Base-by-base conservation (phyloP, 2,113 vertebrate genomes). In the Microtus richardsoni region DNA sequence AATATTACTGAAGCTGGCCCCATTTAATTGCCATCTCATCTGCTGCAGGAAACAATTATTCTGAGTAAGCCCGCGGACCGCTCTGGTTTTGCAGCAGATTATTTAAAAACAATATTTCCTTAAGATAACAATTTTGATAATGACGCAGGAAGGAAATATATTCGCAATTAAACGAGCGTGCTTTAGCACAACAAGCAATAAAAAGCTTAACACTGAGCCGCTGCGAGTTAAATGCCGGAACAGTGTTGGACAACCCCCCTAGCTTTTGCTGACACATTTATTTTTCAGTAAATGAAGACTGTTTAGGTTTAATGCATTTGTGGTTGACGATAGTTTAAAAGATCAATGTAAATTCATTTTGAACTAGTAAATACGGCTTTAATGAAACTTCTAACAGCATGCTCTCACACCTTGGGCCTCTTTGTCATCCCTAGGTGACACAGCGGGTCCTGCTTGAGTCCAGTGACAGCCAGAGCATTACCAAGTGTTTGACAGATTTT, bases 301-400 rank as follows among this genome's bases (percentile, higher is more conserved):
- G 98, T 99, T 99, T 98, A 98, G 98, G 98, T 99, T 99, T 99
- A 99, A 99, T 99, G 98, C 98, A 98, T 98, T 98, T 99, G 99
- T 98, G 99, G 99, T 99, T 98, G 98, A 98, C 98, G 88, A 95
- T 97, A 98, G 98, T 98, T 99, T 99, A 98, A 98, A 98, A 98
- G 98, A 99, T 99, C 99, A 99, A 98, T 98, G 98, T 98, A 98
- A 99, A 98, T 98, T 99, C 98, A 95, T 98, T 99, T 98, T 95
- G 98, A 98, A 98, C 96, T 97, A 98, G 98, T 98, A 98, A 99
- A 99, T 98, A 98, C 98, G 94, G 97, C 90, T 98, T 98, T 98
- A 99, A 99, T 97, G 98, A 99, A 98, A 96, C 97, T 98, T 98
- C 96, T 98, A 98, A 98, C 98, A 98, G 98, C 96, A 41, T 96